Evolutionary conservation across 37 sponge, comb jelly and placozoan species (phyloP).

Genomic region (Aplysina aerophoba): DNA sequence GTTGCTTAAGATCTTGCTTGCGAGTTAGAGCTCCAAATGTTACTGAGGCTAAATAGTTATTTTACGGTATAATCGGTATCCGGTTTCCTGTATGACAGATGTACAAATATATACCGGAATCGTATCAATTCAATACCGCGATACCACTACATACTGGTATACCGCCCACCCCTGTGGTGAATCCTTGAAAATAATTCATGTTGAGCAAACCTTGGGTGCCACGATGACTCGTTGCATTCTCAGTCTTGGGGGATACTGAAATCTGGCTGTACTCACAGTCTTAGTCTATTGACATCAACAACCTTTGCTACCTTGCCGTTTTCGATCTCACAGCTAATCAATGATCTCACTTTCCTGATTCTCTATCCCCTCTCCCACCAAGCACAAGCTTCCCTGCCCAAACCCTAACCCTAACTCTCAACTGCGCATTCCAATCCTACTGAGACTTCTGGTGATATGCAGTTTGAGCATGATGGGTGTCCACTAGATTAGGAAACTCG

Average conservation of each 20-base stretch:
- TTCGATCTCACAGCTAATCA: neutral
- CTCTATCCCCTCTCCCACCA: constrained; percentile 75
- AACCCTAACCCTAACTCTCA: constrained; percentile 22
- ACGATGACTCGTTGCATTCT: neutral
- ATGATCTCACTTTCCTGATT: neutral
- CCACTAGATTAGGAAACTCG: constrained; percentile 49
- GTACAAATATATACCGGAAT: no score
- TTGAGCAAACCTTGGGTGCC: constrained; percentile 13
- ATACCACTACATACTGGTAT: no score
- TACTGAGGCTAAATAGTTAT: no score
- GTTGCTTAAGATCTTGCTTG: no score
- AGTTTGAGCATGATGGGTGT: constrained; percentile 11
- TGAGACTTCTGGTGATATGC: constrained; percentile 31
- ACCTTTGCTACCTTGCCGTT: neutral
- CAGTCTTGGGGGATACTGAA: neutral
- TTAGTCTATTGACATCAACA: constrained; percentile 6
- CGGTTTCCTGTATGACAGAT: no score
- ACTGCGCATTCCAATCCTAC: constrained; percentile 27
- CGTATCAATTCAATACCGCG: no score
- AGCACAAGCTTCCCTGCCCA: constrained; percentile 63
- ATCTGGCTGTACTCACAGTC: constrained; percentile 32
- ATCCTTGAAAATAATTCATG: constrained; percentile 1
- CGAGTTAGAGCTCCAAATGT: no score
- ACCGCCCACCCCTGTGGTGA: no score
- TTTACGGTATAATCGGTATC: no score